Percentiles rank a stretch among this genome's conserved stretches.
Evolutionary conservation across 1,140 invertebrate species (phyloP).

Genomic region (Hycleus cichorii): DNA sequence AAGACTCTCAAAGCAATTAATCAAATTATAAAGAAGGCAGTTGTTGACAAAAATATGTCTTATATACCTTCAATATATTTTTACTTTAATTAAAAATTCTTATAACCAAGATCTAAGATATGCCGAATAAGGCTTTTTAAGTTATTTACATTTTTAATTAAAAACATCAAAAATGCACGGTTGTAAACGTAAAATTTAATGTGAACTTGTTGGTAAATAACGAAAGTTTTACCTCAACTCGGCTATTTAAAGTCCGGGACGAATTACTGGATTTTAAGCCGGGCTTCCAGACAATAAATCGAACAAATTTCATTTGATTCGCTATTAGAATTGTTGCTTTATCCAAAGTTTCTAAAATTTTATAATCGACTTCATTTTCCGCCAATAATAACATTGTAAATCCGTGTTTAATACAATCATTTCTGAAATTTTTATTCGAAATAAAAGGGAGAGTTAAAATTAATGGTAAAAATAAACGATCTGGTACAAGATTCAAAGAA

Average conservation of each 20-base stretch:
- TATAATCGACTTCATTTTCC: constrained; percentile 35
- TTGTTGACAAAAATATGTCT: background rate
- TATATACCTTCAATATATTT: too few relatives aligned
- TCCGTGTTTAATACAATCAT: constrained; percentile 27
- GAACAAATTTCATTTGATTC: constrained; percentile 28
- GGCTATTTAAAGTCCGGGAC: constrained; percentile 30
- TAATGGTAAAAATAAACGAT: too few relatives aligned
- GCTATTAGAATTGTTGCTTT: constrained; percentile 33
- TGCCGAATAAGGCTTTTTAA: too few relatives aligned
- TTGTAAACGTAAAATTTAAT: background rate
- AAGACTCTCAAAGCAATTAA: background rate
- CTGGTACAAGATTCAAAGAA: too few relatives aligned
- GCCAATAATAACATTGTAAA: constrained; percentile 38
- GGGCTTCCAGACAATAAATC: constrained; percentile 37
- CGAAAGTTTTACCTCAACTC: constrained; percentile 28
- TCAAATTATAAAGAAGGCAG: background rate
- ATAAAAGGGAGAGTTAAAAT: background rate
- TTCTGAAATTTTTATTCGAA: constrained; percentile 17
- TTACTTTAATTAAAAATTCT: too few relatives aligned
- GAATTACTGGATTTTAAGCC: constrained; percentile 19
- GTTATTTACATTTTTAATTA: too few relatives aligned
- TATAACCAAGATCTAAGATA: too few relatives aligned
- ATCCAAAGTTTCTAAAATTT: constrained; percentile 37
- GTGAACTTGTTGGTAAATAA: background rate
- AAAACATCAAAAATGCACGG: too few relatives aligned